phyloP scores from a whole-genome alignment of 2,888 invertebrate genomes.

The Ectemnius continuus region DNA sequence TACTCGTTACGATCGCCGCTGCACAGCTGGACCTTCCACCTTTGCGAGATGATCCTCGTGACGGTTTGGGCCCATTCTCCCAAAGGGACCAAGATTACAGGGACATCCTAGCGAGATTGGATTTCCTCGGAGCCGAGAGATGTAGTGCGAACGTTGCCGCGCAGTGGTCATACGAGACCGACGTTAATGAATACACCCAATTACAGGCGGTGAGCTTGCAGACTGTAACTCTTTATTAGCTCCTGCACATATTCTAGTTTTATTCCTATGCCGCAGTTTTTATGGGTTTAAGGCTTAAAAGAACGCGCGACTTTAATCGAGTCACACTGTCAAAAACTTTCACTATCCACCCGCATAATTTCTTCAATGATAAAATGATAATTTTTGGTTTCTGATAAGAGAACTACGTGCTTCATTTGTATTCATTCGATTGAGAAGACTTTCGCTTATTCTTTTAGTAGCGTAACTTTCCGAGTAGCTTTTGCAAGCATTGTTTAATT shows the following conservation, averaged over 20 bases:
- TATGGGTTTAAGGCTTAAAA: too few relatives aligned
- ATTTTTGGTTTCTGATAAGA: conserved; percentile 10
- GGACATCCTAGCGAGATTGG: conserved; percentile 82
- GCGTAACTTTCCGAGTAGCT: too few relatives aligned
- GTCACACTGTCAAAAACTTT: conserved; percentile 16
- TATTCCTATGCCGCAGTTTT: too few relatives aligned
- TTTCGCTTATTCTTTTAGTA: too few relatives aligned
- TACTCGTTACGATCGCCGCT: conserved; percentile 52
- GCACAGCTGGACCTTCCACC: conserved; percentile 73
- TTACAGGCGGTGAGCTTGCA: conserved; percentile 87
- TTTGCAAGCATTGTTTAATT: too few relatives aligned
- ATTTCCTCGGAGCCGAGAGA: conserved; percentile 87
- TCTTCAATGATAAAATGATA: conserved; percentile 1
- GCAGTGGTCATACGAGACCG: conserved; percentile 94
- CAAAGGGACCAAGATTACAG: conserved; percentile 61
- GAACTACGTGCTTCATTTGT: background rate
- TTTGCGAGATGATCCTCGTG: conserved; percentile 57
- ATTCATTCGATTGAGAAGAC: too few relatives aligned
- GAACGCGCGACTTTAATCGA: too few relatives aligned
- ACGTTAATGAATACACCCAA: conserved; percentile 90
- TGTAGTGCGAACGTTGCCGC: conserved; percentile 92
- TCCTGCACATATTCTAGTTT: too few relatives aligned
- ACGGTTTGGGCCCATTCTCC: conserved; percentile 35
- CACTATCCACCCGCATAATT: conserved; percentile 42
- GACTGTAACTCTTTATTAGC: background rate